Conservation (phyloP, 2,113 vertebrate genomes). For the Opisthocomus hoazin region DNA sequence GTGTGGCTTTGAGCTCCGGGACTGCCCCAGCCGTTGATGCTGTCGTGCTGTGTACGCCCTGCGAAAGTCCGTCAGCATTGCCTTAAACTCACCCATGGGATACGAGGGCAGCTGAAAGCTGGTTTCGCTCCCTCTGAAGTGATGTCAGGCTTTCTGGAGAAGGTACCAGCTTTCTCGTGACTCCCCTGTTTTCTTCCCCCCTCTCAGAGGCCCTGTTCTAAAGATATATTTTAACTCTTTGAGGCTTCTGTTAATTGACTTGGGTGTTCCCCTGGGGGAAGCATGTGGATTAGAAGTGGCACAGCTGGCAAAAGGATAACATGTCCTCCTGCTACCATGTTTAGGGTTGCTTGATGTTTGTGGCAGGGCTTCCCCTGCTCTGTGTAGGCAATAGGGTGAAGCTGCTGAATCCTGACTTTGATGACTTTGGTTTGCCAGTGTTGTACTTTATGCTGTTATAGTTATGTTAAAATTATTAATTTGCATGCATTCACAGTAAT, state of each 20-base stretch:
- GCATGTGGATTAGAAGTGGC: not conserved
- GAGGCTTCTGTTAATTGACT: not conserved
- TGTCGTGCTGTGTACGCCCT: not conserved
- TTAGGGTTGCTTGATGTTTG: not conserved
- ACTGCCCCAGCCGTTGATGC: not conserved
- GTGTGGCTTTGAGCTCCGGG: not conserved
- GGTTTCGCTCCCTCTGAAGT: not conserved
- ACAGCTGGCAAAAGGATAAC: not conserved
- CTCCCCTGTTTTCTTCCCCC: rapidly evolving
- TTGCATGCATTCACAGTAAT: not conserved
- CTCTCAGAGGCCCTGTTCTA: not conserved
- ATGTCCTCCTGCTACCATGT: not conserved
- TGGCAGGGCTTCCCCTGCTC: not conserved
- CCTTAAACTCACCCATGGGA: not conserved
- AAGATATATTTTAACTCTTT: not conserved
- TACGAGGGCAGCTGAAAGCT: not conserved
- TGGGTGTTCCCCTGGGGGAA: not conserved
- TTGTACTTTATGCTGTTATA: not conserved
- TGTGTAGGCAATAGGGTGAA: not conserved
- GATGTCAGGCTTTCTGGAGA: not conserved
- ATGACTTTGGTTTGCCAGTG: not conserved
- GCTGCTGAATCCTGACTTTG: not conserved
- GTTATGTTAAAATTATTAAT: not conserved
- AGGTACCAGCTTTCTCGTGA: not conserved
- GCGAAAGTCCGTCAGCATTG: rapidly evolving